phyloP scores from a whole-genome alignment of 2,797 vertebrate genomes.

The Manis crassicaudata region DNA sequence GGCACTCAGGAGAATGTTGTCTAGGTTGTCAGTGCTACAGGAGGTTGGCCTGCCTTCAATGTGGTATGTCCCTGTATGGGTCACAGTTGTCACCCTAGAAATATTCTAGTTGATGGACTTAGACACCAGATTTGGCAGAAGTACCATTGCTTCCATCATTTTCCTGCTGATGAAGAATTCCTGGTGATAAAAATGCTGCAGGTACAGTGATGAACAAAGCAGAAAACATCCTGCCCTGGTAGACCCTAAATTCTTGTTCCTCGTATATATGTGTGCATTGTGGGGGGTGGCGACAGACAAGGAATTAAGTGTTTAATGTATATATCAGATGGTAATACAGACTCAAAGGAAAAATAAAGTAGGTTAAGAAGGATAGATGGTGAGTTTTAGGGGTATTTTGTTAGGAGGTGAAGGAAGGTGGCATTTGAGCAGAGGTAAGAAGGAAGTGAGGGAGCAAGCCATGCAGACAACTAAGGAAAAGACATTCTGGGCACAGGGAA shows the following conservation, averaged over 20 bases:
- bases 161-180: background rate
- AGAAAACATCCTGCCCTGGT: background rate
- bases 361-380: background rate
- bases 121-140: background rate
- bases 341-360: background rate
- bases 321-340: background rate
- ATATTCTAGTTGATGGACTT: background rate
- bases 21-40: accelerated
- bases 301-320: background rate
- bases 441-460: background rate
- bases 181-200: background rate
- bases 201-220: background rate
- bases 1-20: background rate
- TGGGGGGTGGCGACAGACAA: background rate
- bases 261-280: background rate
- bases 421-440: background rate
- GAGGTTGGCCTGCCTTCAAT: background rate
- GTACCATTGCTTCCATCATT: background rate
- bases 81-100: background rate
- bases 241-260: background rate
- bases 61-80: background rate
- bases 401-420: background rate
- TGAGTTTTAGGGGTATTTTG: background rate
- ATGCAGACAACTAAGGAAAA: background rate
- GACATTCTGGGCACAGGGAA: background rate